Conservation (phyloP, 2,113 vertebrate genomes). For the Gnathonemus echidnorhynchus region DNA sequence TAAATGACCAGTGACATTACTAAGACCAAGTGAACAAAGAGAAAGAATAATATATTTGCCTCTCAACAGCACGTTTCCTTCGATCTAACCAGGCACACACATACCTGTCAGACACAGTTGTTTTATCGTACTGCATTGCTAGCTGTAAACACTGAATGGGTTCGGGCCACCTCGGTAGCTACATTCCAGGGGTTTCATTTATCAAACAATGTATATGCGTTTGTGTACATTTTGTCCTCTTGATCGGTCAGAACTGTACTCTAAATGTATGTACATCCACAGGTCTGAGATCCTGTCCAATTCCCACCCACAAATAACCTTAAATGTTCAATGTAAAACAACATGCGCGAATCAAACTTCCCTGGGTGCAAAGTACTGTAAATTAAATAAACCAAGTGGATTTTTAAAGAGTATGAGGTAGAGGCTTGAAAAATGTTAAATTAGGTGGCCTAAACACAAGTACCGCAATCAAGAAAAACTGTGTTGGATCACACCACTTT, state of each 20-base stretch:
- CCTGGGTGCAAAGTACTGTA: background rate
- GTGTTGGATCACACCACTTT: background rate
- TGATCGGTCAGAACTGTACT: background rate
- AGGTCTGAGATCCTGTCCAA: background rate
- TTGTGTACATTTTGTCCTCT: background rate
- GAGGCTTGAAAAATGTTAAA: background rate
- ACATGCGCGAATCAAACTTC: background rate
- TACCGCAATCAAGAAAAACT: background rate
- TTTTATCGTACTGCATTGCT: background rate
- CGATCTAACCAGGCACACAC: background rate
- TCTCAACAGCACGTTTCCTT: background rate
- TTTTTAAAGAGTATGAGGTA: background rate
- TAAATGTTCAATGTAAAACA: background rate
- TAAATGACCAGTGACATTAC: background rate
- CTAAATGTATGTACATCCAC: background rate
- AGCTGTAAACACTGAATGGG: background rate
- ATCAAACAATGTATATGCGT: background rate
- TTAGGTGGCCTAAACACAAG: background rate
- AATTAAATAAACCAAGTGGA: too few relatives aligned
- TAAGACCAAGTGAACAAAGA: background rate
- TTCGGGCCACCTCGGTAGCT: background rate
- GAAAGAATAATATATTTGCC: background rate
- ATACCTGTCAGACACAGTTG: background rate
- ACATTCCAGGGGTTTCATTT: background rate
- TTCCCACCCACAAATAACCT: background rate